phyloP scores from a whole-genome alignment of 2,888 invertebrate species.

The Nudaria mundana region DNA sequence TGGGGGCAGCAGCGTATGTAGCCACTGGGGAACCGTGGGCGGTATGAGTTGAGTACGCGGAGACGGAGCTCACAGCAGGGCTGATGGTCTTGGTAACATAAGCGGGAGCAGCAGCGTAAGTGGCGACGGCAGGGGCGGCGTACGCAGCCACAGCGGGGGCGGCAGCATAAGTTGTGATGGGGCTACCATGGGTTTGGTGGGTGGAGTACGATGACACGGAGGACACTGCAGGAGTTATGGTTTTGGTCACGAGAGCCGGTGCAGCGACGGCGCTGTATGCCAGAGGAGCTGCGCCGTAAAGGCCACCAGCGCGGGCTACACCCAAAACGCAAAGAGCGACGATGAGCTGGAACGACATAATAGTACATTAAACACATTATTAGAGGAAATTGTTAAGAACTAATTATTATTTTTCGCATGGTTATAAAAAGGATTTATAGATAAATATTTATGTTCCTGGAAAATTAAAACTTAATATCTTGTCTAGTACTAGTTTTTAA shows the following conservation, averaged over 20 bases:
- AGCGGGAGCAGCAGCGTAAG: slow-evolving; percentile 68
- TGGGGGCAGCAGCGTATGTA: slow-evolving; percentile 49
- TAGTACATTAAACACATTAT: background rate
- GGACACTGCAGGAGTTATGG: slow-evolving; percentile 57
- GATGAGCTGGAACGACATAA: slow-evolving; percentile 65
- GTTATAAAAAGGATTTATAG: background rate
- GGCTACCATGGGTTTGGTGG: slow-evolving; percentile 40
- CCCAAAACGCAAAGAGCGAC: slow-evolving; percentile 82
- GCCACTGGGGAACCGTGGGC: slow-evolving; percentile 42
- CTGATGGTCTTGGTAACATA: slow-evolving; percentile 42
- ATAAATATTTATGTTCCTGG: background rate
- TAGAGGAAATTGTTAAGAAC: background rate
- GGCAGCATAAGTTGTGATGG: slow-evolving; percentile 41
- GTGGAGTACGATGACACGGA: slow-evolving; percentile 53
- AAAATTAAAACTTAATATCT: slow-evolving; percentile 1
- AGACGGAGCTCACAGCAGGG: slow-evolving; percentile 56
- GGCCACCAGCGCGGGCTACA: slow-evolving; percentile 79
- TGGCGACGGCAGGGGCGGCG: slow-evolving; percentile 35
- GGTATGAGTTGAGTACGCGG: slow-evolving; percentile 53
- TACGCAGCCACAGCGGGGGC: slow-evolving; percentile 33
- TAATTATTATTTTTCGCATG: background rate
- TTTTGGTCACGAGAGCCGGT: slow-evolving; percentile 55
- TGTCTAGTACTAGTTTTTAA: too few species aligned
- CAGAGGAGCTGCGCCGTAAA: slow-evolving; percentile 68
- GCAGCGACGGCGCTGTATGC: slow-evolving; percentile 67